Percentiles rank a stretch among this genome's conserved stretches.
phyloP scores from a whole-genome alignment of 2,113 vertebrate genomes.

The Periophthalmodon schlosseri region DNA sequence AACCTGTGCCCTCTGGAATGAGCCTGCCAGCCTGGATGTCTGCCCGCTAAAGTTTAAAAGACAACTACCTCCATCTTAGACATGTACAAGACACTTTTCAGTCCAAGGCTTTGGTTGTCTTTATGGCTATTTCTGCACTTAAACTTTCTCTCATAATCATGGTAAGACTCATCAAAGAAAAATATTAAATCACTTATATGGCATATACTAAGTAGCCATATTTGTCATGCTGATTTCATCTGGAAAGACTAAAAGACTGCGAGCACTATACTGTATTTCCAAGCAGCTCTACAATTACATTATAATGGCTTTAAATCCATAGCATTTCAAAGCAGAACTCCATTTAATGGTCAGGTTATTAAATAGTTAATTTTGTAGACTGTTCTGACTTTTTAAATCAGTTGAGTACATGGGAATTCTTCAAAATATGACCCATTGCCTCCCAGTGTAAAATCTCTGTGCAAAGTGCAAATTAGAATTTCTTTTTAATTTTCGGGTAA shows the following conservation, averaged over 20 bases:
- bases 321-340: constrained; percentile 56
- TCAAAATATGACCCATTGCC: constrained; percentile 37
- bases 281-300: constrained; percentile 36
- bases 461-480: constrained; percentile 68
- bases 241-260: constrained; percentile 36
- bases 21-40: constrained; percentile 26
- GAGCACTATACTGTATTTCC: too few relatives aligned
- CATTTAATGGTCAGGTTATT: constrained; percentile 60
- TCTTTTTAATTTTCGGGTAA: constrained; percentile 75
- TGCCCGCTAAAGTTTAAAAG: constrained; percentile 31
- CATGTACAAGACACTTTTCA: constrained; percentile 11
- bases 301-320: constrained; percentile 23
- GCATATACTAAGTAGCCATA: background rate
- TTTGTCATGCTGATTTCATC: constrained; percentile 21
- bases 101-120: constrained; percentile 5
- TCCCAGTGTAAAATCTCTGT: constrained; percentile 35
- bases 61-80: constrained; percentile 10
- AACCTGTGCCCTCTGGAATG: constrained; percentile 39
- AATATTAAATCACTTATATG: background rate
- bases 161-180: background rate
- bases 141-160: too few relatives aligned
- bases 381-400: constrained; percentile 69
- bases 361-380: constrained; percentile 76
- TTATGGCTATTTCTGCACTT: background rate
- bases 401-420: constrained; percentile 49